These are phyloP conservation scores for Sorex fumeus DNA, from an alignment of 2,113 vertebrate genomes.

Conservation along the genomic window DNA sequence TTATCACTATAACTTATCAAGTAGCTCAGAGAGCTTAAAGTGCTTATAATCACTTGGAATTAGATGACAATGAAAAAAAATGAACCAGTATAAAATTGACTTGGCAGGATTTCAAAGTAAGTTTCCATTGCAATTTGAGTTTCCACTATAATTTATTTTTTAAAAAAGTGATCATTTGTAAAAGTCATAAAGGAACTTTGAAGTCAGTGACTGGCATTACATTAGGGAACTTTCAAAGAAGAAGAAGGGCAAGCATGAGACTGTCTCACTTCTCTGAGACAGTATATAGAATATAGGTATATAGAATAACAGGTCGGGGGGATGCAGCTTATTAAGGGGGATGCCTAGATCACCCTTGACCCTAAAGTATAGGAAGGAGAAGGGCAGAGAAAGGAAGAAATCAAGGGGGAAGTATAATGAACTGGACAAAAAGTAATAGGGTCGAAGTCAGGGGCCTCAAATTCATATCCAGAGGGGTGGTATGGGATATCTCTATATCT, in stretches of 20 bases:
- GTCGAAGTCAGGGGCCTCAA: too few species aligned
- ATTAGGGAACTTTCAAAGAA: constrained; percentile 18
- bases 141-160: constrained; percentile 47
- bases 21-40: constrained; percentile 15
- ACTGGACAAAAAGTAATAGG: too few species aligned
- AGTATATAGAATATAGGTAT: too few species aligned
- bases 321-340: too few species aligned
- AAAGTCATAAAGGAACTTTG: constrained; percentile 29
- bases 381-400: too few species aligned
- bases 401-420: too few species aligned
- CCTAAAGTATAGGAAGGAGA: too few species aligned
- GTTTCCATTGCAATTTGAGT: background rate
- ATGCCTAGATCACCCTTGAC: too few species aligned
- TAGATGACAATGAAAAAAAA: background rate
- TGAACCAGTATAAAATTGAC: background rate
- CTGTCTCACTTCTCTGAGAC: too few species aligned
- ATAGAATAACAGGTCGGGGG: too few species aligned
- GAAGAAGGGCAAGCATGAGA: background rate
- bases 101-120: background rate
- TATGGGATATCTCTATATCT: too few species aligned
- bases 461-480: too few species aligned
- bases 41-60: constrained; percentile 36
- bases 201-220: background rate
- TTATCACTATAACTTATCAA: constrained; percentile 20
- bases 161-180: background rate